Evolutionary conservation across 2,113 vertebrate species (phyloP).

Genomic region (Tiliqua scincoides): DNA sequence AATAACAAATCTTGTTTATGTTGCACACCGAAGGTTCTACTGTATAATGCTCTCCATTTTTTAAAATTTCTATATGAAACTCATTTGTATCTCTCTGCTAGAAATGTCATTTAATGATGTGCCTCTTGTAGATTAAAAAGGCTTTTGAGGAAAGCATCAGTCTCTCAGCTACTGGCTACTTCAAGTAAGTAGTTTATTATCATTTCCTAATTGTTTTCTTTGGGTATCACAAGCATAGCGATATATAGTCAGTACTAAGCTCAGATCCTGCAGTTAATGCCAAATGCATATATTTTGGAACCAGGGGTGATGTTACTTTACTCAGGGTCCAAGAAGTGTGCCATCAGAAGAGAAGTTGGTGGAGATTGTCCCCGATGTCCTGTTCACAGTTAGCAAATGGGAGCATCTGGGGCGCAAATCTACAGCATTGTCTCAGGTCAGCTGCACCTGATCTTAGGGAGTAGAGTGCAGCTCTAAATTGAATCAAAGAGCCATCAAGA

Average conservation of each 20-base stretch:
- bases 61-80: neutral
- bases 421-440: neutral
- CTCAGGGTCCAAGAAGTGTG: neutral
- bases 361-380: too few species aligned
- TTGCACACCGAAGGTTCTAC: neutral
- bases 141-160: conserved; percentile 83
- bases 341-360: neutral
- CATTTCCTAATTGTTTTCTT: neutral
- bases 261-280: neutral
- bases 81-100: neutral
- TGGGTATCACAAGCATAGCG: neutral
- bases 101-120: conserved; percentile 27
- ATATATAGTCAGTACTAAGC: neutral
- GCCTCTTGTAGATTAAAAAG: conserved; percentile 68
- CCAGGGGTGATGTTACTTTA: neutral
- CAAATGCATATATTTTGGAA: too few species aligned
- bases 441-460: neutral
- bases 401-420: neutral
- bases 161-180: conserved; percentile 87
- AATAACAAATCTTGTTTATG: too few species aligned
- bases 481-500: neutral
- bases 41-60: too few species aligned
- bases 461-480: neutral
- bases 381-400: neutral
- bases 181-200: conserved; percentile 77